Base-by-base conservation (phyloP, 2,797 vertebrate genomes). In the Eulemur coronatus region DNA sequence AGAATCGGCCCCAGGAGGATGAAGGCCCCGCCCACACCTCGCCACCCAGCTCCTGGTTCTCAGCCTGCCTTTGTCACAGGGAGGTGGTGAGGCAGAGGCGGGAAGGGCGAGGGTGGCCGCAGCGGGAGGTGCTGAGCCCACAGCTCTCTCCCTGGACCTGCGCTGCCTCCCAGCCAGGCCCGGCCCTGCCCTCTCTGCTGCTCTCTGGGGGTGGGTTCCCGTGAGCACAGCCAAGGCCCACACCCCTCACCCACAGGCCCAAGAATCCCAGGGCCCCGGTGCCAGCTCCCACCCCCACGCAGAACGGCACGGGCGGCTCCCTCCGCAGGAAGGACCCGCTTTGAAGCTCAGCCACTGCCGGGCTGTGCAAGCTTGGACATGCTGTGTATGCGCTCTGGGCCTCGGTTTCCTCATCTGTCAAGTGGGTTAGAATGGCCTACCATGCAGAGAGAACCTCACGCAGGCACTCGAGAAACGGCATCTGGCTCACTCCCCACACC, bases 361-460 rank as follows among this genome's bases (percentile, higher is more conserved):
- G 26, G 24, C 85, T 55, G 50, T 28, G 24, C 50, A 79, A 18
- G 43, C 41, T 11, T 33, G 55, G 41, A 9, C 78, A 67, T 26
- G 33, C 41, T 26, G 8, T 5, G 8, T 9, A 2, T 20, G 52
- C 24, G 72, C 46, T 28, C 14, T 28, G 59, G 79, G 63, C 61
- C 75, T 73, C 52, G 2, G 35, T 67, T 26, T 92, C 52, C 80
- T 28, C 84, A 26, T 30, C 35, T n/a, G 48, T n/a, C 14, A 28
- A 69, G 24, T 48, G 79, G n/a, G 79, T 50, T 5, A 33, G 72
- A 55, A 20, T 0, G 11, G 67, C 76, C 41, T 4, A 1, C 46
- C 0, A 0, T 28, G 43, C 41, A 13, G 1, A 14, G n/a, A 35
- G 65, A 41, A n/a, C 7, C 81, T 10, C 0, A 0, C 1, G 9